These are phyloP conservation scores for Cinara cedri DNA, from an alignment of 2,888 invertebrate genomes.

Conservation along the genomic window DNA sequence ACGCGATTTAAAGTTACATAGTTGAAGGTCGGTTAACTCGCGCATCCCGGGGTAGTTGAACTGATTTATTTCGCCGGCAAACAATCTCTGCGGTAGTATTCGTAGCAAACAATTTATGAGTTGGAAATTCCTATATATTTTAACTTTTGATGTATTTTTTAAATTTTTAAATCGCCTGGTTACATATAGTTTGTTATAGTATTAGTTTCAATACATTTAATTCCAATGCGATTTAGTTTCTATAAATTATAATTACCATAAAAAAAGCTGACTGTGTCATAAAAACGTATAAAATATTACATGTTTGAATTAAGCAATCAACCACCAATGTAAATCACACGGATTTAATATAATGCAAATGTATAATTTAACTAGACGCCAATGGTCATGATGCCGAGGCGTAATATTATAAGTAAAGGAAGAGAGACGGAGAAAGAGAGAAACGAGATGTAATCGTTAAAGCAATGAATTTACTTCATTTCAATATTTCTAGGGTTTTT, in stretches of 20 bases:
- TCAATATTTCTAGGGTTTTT: neutral
- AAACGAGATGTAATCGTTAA: neutral
- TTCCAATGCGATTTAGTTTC: neutral
- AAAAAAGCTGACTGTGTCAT: neutral
- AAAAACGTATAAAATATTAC: neutral
- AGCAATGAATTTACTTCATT: constrained; percentile 10
- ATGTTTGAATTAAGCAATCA: too few relatives aligned
- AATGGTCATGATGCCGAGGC: too few relatives aligned
- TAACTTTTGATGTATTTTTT: neutral
- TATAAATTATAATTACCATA: neutral
- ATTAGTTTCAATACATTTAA: neutral
- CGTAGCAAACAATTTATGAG: neutral
- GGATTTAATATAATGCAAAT: too few relatives aligned
- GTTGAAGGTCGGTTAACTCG: constrained; percentile 1
- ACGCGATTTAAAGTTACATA: neutral
- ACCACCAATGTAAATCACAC: too few relatives aligned
- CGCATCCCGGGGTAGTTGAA: neutral
- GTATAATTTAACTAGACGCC: too few relatives aligned
- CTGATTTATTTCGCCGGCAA: neutral
- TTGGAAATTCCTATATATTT: neutral
- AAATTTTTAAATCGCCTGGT: neutral
- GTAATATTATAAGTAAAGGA: too few relatives aligned
- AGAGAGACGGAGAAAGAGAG: too few relatives aligned
- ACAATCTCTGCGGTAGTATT: neutral
- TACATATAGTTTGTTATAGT: too few relatives aligned